A percentile compares a stretch with the other conserved stretches of the same genome.
Conservation (phyloP, 2,113 vertebrate genomes). For the Ceyx margarethae region DNA sequence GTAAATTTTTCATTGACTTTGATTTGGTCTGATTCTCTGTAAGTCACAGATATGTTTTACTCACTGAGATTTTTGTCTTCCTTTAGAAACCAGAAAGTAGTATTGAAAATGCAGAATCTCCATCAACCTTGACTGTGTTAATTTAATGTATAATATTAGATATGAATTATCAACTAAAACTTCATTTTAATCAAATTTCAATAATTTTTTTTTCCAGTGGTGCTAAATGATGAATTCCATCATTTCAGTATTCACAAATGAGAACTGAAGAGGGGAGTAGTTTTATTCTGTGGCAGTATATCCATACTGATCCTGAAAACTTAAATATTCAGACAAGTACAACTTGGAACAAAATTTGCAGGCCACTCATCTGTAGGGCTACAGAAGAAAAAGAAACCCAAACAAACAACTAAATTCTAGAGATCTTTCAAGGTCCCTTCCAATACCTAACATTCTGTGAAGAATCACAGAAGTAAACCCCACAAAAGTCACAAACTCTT, state of each 20-base stretch:
- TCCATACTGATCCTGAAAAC: neutral
- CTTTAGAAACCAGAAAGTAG: neutral
- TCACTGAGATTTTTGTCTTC: neutral
- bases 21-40: neutral
- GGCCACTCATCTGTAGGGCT: neutral
- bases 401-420: too few species aligned
- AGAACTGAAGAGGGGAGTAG: neutral
- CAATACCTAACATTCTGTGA: too few species aligned
- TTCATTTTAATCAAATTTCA: neutral
- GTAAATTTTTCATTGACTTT: neutral
- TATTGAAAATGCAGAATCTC: neutral
- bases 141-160: neutral
- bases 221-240: neutral
- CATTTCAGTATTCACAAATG: neutral
- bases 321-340: neutral
- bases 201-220: neutral
- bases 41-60: neutral
- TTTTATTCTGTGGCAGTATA: neutral
- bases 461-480: neutral
- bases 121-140: neutral
- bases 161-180: neutral
- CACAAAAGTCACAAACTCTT: neutral
- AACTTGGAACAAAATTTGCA: neutral
- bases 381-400: too few species aligned
- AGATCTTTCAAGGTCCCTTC: too few species aligned